Evolutionary conservation across 2,113 vertebrate genomes (phyloP), one percentile per base, ranked within the genome.

Genomic region (Pituophis catenifer): DNA sequence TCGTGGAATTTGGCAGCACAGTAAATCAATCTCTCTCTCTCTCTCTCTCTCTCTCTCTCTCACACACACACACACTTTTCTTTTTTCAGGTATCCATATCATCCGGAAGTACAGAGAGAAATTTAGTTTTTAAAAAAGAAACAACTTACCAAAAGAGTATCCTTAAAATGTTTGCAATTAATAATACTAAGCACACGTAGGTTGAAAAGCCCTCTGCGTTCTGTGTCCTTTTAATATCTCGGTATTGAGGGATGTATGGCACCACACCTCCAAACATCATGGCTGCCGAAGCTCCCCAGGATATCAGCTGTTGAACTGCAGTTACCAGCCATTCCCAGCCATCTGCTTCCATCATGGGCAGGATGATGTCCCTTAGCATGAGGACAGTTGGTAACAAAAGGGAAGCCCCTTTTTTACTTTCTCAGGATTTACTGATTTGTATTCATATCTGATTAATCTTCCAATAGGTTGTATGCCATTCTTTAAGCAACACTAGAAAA

Each of bases 201-300:
- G 98, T 98, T 93, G 99, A 99, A 96, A 99, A 99, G 9, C 99
- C 99, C 91, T 99, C 99, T 0, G 99, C 98, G 2, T 99, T 99
- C 97, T 99, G 99, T 0, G 98, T 98, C 57, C 98, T 97, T 38
- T 98, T 97, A 95, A 99, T 99, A 96, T 99, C 98, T 48, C 99
- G 92, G 98, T 99, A 99, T 97, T 99, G 99, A 0, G 99, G 99
- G 62, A 99, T 97, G 97, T 99, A 99, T 17, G 99, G 99, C 90
- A 99, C 98, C 89, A 99, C 98, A 19, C 99, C 99, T 3, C 99
- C 99, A 93, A 99, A 99, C 89, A 99, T 98, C 98, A 99, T 99
- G 94, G 99, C 99, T 89, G 98, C 98, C 0, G 98, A 98, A 0
- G 99, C 99, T 0, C 98, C 96, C 99, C 99, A 99, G 1, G 98